Conservation (phyloP, 2,113 vertebrate species). For the Protobothrops flavoviridis region DNA sequence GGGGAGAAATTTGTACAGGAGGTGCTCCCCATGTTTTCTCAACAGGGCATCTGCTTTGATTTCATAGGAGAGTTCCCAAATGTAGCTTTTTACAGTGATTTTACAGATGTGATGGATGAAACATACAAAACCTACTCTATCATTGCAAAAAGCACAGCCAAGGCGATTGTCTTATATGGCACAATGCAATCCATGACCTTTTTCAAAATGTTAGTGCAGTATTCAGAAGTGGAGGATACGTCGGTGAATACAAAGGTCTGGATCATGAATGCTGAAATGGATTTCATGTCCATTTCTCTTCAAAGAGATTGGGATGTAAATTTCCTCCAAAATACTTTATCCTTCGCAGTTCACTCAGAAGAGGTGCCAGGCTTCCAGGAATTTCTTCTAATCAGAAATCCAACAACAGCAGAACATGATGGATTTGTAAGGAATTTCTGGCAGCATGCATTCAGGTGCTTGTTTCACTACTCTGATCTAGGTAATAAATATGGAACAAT, state of each 20-base stretch:
- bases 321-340: neutral
- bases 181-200: neutral
- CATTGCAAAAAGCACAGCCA: neutral
- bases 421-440: neutral
- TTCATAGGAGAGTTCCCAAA: neutral
- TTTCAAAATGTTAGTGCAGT: neutral
- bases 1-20: neutral
- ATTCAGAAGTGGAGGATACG: neutral
- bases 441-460: neutral
- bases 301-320: neutral
- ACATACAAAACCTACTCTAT: neutral
- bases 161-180: neutral
- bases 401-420: neutral
- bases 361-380: neutral
- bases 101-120: neutral
- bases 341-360: neutral
- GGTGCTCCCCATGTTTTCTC: neutral
- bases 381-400: neutral
- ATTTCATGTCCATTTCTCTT: neutral
- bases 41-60: neutral
- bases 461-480: neutral
- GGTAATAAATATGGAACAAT: neutral
- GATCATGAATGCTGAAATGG: neutral
- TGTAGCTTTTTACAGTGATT: neutral
- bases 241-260: neutral